Evolutionary conservation across 1,140 invertebrate genomes (phyloP).

Genomic region (Drosophila malerkotliana): DNA sequence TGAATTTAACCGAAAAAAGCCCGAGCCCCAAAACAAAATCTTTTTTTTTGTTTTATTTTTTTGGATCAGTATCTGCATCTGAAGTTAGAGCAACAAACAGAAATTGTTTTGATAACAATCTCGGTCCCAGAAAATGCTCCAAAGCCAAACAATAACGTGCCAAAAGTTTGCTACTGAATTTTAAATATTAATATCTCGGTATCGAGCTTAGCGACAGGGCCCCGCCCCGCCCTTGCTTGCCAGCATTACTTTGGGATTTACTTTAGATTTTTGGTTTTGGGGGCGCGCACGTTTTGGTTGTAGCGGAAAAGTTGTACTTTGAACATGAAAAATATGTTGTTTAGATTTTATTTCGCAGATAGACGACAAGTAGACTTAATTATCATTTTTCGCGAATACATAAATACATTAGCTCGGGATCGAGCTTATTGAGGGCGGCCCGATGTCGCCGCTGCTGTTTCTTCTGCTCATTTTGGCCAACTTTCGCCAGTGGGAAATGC

Average conservation of each 20-base stretch:
- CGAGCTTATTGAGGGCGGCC: constrained; percentile 60
- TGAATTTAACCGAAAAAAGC: constrained; percentile 64
- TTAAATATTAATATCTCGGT: constrained; percentile 80
- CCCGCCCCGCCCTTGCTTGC: constrained; percentile 7
- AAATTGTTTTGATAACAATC: constrained; percentile 81
- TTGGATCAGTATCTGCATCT: constrained; percentile 50
- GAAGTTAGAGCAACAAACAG: constrained; percentile 53
- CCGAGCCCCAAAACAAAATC: constrained; percentile 26
- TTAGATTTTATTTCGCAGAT: constrained; percentile 83
- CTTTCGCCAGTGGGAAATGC: constrained; percentile 63
- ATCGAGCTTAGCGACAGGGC: constrained; percentile 41
- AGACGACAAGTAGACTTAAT: constrained; percentile 82
- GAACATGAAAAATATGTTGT: constrained; percentile 83
- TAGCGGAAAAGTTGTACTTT: constrained; percentile 74
- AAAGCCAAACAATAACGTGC: constrained; percentile 81
- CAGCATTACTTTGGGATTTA: constrained; percentile 17
- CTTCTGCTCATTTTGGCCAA: constrained; percentile 62
- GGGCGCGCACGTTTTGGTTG: constrained; percentile 78
- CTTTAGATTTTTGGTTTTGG: constrained; percentile 36
- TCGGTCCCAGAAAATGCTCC: constrained; percentile 40
- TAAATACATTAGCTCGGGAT: constrained; percentile 61
- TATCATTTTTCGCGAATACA: constrained; percentile 76
- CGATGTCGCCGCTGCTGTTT: constrained; percentile 18
- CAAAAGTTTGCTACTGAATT: constrained; percentile 83
- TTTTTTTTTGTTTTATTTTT: constrained; percentile 44